Evolutionary conservation across 2,797 vertebrate genomes (phyloP), one percentile per base, ranked within the genome.

Genomic region (Protonibea diacanthus): DNA sequence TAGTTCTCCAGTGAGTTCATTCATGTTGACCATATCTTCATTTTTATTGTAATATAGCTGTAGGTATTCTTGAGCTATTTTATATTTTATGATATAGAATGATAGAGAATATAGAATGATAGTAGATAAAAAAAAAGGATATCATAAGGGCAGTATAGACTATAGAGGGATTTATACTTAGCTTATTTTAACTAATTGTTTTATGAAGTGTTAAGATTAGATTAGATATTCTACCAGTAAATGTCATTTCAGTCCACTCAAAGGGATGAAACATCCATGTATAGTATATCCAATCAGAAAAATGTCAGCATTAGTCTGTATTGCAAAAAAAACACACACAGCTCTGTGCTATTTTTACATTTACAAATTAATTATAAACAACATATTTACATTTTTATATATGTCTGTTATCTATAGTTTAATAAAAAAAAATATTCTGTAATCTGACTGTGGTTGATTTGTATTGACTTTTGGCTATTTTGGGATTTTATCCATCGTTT

Each of bases 241-340:
- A 9, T 60, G 12, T 13, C 38, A 11, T 3, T 56, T 33, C 1
- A 42, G 18, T 47, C 5, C 0, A 14, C 25, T 48, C 6, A 61
- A 2, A 68, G 18, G 6, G 8, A 2, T 63, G 4, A 45, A 23
- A 13, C 8, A 33, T 64, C 20, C 18, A 17, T 33, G 33, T 63
- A 25, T 10, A 14, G 20, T 3, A 20, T 3, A 65, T 13, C 25
- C 38, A 71, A 3, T 55, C 4, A 48, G 21, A 44, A 62, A 61
- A 76, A 71, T 59, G 15, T 27, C 45, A 64, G 44, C 27, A 40
- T 67, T 15, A n/a, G 17, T 42, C 44, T 27, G 17, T 0, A 3
- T 6, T 67, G 44, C 13, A 68, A 73, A 71, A 67, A 67, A 27
- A 66, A 56, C 18, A 42, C 8, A 61, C 27, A 59, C n/a, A 53